Conservation (phyloP, 1,140 invertebrate species). For the Pachyrhynchus sulphureomaculatus region DNA sequence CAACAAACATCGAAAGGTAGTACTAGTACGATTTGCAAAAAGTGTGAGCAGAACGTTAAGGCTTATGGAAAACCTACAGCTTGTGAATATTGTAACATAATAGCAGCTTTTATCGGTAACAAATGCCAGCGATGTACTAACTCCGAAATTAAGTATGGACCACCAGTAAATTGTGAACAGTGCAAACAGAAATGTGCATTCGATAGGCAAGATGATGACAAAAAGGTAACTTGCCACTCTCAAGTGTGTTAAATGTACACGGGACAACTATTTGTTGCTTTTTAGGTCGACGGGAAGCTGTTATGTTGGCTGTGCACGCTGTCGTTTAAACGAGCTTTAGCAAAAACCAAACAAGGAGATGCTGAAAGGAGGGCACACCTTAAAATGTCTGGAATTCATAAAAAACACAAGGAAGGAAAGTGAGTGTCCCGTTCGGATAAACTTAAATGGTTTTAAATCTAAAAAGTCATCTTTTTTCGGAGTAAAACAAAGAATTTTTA, state of each 20-base stretch:
- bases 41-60: slow-evolving; percentile 93
- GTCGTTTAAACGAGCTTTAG: slow-evolving; percentile 88
- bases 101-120: slow-evolving; percentile 93
- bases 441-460: neutral
- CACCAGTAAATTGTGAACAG: slow-evolving; percentile 91
- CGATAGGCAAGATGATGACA: slow-evolving; percentile 91
- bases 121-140: slow-evolving; percentile 92
- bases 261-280: slow-evolving; percentile 30
- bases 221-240: slow-evolving; percentile 65
- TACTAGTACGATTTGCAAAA: slow-evolving; percentile 91
- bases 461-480: neutral
- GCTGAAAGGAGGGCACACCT: slow-evolving; percentile 69
- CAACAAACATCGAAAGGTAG: slow-evolving; percentile 91
- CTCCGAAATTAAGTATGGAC: slow-evolving; percentile 92
- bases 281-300: slow-evolving; percentile 90
- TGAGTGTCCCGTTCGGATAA: slow-evolving; percentile 43
- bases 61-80: slow-evolving; percentile 90
- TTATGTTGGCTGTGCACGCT: slow-evolving; percentile 96
- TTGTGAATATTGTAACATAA: slow-evolving; percentile 96
- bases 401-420: slow-evolving; percentile 62
- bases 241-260: neutral
- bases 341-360: slow-evolving; percentile 86
- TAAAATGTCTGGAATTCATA: slow-evolving; percentile 62
- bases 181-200: slow-evolving; percentile 98
- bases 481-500: too few relatives aligned